A percentile compares a stretch with the other conserved stretches of the same genome.
Evolutionary conservation across 2,113 vertebrate species (phyloP).

Genomic region (Protomyctophum bolini): DNA sequence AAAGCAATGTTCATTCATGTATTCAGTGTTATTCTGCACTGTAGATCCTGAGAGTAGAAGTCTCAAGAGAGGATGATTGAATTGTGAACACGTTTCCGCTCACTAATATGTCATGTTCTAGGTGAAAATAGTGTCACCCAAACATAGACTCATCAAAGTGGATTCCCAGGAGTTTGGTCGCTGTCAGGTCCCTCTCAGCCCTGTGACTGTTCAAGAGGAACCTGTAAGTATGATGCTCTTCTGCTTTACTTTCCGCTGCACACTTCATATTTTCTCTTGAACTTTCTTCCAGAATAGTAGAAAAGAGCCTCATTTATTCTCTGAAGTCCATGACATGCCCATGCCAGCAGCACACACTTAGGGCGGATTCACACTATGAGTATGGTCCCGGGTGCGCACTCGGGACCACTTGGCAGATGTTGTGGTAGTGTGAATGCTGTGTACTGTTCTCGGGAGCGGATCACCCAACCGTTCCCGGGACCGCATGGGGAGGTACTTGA

Average conservation of each 20-base stretch:
- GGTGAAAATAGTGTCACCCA: slow-evolving; percentile 85
- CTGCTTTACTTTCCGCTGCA: not conserved
- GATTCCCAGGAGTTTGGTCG: slow-evolving; percentile 83
- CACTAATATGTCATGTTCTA: slow-evolving; percentile 26
- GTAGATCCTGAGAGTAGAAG: not conserved
- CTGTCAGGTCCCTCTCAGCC: slow-evolving; percentile 76
- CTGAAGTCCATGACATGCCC: no score
- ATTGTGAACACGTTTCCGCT: not conserved
- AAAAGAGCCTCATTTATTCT: no score
- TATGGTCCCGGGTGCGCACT: no score
- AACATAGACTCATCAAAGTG: slow-evolving; percentile 91
- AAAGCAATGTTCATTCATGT: not conserved
- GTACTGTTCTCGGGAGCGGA: no score
- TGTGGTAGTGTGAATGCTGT: no score
- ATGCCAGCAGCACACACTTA: no score
- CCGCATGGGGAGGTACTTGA: no score
- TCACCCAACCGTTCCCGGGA: no score
- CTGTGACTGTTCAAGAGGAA: slow-evolving; percentile 68
- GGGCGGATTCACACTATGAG: no score
- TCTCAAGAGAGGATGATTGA: not conserved
- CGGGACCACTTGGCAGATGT: no score
- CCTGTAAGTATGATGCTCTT: slow-evolving; percentile 65
- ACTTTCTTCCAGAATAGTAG: not conserved
- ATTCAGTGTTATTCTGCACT: not conserved
- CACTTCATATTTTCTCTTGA: not conserved